Evolutionary conservation across 2,113 vertebrate genomes (phyloP).

Genomic region (Propithecus coquereli): DNA sequence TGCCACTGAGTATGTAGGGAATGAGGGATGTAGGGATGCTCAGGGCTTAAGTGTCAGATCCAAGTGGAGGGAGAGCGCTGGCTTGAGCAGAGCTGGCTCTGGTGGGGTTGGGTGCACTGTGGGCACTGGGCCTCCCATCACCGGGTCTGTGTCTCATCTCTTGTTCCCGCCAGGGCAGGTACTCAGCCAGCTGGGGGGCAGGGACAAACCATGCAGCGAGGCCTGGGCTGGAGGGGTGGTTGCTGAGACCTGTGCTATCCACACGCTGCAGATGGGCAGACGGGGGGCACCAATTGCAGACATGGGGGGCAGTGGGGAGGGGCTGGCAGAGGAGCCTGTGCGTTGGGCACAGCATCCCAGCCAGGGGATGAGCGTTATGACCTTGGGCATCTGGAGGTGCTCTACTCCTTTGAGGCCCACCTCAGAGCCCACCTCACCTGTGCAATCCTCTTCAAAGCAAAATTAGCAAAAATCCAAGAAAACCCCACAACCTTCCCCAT

Average conservation of each 20-base stretch:
- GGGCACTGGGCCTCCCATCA: neutral
- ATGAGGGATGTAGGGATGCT: neutral
- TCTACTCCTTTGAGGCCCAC: neutral
- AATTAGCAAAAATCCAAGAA: too few relatives aligned
- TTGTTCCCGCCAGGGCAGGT: neutral
- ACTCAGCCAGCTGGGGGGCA: neutral
- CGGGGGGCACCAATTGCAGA: neutral
- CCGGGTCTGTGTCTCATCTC: neutral
- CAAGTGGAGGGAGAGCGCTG: neutral
- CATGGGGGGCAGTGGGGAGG: neutral
- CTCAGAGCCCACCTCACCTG: neutral
- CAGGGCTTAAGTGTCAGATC: neutral
- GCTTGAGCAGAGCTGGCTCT: neutral
- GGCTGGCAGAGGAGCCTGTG: neutral
- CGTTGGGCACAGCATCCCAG: neutral
- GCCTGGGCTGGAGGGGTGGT: neutral
- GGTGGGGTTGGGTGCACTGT: fast-evolving
- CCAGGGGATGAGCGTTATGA: neutral
- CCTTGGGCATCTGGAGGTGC: neutral
- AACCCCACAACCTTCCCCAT: neutral
- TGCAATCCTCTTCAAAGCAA: neutral
- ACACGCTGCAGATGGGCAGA: neutral
- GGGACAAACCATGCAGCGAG: neutral
- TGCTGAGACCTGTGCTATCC: neutral
- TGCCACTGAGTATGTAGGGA: neutral